Evolutionary conservation across 2,888 invertebrate genomes (phyloP), one percentile per base, ranked within the genome.

Genomic region (Cerceris rybyensis): DNA sequence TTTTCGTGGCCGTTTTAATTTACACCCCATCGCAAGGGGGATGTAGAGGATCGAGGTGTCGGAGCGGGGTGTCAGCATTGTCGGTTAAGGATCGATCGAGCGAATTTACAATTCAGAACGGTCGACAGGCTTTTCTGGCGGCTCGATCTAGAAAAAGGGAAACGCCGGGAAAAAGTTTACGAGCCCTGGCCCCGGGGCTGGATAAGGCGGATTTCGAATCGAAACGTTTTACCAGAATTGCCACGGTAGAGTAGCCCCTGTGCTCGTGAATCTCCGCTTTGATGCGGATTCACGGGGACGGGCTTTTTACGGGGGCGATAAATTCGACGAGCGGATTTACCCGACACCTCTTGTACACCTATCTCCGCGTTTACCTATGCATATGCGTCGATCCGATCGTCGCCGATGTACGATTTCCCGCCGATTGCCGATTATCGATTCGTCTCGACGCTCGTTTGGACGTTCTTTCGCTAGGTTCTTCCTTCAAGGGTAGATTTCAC

Each of bases 211-310:
- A 83, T 85, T 81, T 74, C 76, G 74, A 74, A 80, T 78, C 74
- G 75, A 72, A 75, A 78, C 82, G 80, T 86, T 86, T 86, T 84
- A 84, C 80, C 86, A 80, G 82, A 84, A 85, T 86, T 86, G 84
- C 70, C 69, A 66, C 74, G 73, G 52, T 46, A 11, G 28, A 28
- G 52, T 68, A 70, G 71, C 55, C 61, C 57, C 74, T 46, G 58
- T 78, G 74, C 76, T 86, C 86, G 84, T 84, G 86, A 85, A 85
- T 85, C 82, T 80, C 80, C 67, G 86, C 84, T 86, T 86, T 86
- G 82, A 85, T 82, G 82, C 84, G 76, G 80, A 86, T 85, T 83
- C 85, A 72, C 81, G 70, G 57, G 74, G 75, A 70, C 73, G 72
- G 64, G 68, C 76, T 86, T 85, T 85, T 85, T 86, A 85, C 86